Evolutionary conservation across 2,113 vertebrate species (phyloP).

Genomic region (Gila orcuttii): DNA sequence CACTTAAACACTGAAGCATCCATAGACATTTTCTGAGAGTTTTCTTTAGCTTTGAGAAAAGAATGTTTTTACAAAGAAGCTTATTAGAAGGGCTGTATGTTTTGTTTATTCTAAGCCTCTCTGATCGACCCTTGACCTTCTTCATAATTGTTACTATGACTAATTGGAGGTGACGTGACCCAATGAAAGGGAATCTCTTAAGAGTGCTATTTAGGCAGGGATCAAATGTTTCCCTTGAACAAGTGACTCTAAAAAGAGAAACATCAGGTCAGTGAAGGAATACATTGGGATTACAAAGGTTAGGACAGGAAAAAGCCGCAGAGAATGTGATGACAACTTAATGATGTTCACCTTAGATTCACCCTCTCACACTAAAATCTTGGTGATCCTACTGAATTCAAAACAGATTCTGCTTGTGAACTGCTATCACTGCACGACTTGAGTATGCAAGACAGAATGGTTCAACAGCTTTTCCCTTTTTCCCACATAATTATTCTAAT

Average conservation of each 20-base stretch:
- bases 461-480: neutral
- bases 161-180: slow-evolving; percentile 51
- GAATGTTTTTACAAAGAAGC: neutral
- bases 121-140: slow-evolving; percentile 55
- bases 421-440: neutral
- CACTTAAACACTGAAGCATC: neutral
- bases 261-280: slow-evolving; percentile 17
- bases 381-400: slow-evolving; percentile 19
- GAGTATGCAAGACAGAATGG: neutral
- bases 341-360: slow-evolving; percentile 27
- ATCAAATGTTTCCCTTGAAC: slow-evolving; percentile 51
- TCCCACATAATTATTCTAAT: neutral
- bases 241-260: slow-evolving; percentile 41
- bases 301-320: slow-evolving; percentile 7
- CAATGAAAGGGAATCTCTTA: slow-evolving; percentile 42
- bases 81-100: neutral
- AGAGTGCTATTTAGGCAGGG: slow-evolving; percentile 21
- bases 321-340: slow-evolving; percentile 27
- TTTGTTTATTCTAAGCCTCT: slow-evolving; percentile 49
- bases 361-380: slow-evolving; percentile 6
- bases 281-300: neutral
- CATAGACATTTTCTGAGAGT: too few species aligned
- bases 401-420: neutral
- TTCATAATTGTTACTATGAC: slow-evolving; percentile 51
- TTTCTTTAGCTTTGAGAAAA: too few species aligned